These are phyloP conservation scores for Limanda limanda DNA, from an alignment of 2,113 vertebrate genomes.

Conservation along the genomic window DNA sequence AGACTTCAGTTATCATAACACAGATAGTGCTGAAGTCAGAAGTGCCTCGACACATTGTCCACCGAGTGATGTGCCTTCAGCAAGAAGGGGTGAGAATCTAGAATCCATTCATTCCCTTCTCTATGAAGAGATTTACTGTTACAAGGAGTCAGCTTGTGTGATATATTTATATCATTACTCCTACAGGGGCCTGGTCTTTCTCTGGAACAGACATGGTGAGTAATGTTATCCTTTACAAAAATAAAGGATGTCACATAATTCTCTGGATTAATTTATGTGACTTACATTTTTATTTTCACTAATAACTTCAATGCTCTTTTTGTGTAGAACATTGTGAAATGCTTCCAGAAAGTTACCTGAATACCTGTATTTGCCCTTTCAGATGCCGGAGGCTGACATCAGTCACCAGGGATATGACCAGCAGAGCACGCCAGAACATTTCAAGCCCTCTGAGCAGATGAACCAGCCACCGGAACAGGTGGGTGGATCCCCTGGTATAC, in stretches of 20 bases:
- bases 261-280: neutral
- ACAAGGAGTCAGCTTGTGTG: neutral
- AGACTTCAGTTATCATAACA: conserved; percentile 57
- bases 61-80: conserved; percentile 21
- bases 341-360: neutral
- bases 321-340: neutral
- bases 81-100: conserved; percentile 54
- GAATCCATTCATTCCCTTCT: conserved; percentile 5
- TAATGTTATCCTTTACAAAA: neutral
- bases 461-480: conserved; percentile 56
- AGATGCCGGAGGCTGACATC: conserved; percentile 15
- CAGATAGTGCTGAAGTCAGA: conserved; percentile 40
- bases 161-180: conserved; percentile 30
- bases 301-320: neutral
- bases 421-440: neutral
- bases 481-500: neutral
- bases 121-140: conserved; percentile 11
- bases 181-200: conserved; percentile 21
- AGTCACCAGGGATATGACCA: conserved; percentile 7
- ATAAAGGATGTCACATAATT: neutral
- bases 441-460: conserved; percentile 8
- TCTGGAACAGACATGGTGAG: conserved; percentile 50
- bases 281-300: too few relatives aligned
- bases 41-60: conserved; percentile 30
- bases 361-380: conserved; percentile 3